Percentiles rank a stretch among this genome's conserved stretches.
Conservation (phyloP, 2,113 vertebrate species). For the Myodes glareolus region DNA sequence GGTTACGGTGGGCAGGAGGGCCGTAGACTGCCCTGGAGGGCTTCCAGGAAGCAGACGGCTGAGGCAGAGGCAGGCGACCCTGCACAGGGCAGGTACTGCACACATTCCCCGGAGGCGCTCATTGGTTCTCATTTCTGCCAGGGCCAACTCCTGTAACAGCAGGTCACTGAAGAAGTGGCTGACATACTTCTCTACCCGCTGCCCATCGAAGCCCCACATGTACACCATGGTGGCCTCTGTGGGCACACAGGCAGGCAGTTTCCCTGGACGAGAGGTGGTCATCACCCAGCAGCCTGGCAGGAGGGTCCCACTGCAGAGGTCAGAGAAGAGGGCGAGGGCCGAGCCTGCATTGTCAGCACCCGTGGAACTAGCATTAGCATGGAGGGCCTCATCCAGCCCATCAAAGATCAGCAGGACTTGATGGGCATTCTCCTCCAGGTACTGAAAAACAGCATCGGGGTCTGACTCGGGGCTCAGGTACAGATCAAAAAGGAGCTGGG, state of each 20-base stretch:
- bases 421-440: constrained; percentile 87
- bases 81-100: constrained; percentile 90
- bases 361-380: neutral
- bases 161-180: constrained; percentile 85
- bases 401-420: constrained; percentile 92
- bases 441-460: constrained; percentile 84
- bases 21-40: neutral
- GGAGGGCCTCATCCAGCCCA: constrained; percentile 92
- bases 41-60: constrained; percentile 83
- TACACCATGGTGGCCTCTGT: constrained; percentile 84
- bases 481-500: constrained; percentile 90
- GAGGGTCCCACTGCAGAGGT: constrained; percentile 87
- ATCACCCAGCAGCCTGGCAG: constrained; percentile 92
- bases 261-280: constrained; percentile 90
- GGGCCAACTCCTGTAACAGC: constrained; percentile 76
- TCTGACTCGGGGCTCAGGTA: constrained; percentile 84
- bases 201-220: constrained; percentile 89
- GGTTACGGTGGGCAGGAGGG: constrained; percentile 89
- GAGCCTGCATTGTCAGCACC: constrained; percentile 45
- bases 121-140: constrained; percentile 83
- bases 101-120: constrained; percentile 91
- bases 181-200: constrained; percentile 88
- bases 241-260: constrained; percentile 82
- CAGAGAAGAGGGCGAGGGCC: constrained; percentile 88
- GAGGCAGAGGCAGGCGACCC: constrained; percentile 91